These are phyloP conservation scores for Halcyon malimbica DNA, from an alignment of 2,113 vertebrate species.

Conservation along the genomic window DNA sequence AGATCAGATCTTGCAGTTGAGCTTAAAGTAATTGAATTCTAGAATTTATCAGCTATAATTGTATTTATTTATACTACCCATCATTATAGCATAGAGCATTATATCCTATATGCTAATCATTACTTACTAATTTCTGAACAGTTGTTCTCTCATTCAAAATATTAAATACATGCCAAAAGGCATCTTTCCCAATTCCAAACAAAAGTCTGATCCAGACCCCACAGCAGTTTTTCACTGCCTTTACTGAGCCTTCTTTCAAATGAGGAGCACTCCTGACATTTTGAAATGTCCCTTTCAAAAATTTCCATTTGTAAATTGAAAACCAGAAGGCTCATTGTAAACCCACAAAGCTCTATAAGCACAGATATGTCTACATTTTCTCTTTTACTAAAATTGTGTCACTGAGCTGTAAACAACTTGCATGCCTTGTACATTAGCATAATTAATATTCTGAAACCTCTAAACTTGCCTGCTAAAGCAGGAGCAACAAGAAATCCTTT, in stretches of 20 bases:
- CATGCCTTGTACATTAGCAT: neutral
- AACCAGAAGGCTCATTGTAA: neutral
- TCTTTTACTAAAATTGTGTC: neutral
- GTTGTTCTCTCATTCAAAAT: neutral
- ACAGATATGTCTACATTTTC: neutral
- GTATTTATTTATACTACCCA: neutral
- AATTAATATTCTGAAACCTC: neutral
- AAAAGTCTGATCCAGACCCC: neutral
- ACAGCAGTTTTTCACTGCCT: neutral
- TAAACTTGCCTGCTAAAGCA: neutral
- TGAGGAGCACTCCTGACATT: neutral
- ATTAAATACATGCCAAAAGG: neutral
- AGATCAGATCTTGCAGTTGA: neutral
- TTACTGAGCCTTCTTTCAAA: neutral
- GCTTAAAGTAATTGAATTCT: neutral
- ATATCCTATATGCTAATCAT: neutral
- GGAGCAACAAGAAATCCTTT: neutral
- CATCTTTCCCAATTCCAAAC: neutral
- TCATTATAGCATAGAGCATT: neutral
- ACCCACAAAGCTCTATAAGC: neutral
- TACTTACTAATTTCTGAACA: neutral
- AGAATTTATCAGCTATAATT: neutral
- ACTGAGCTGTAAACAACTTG: neutral
- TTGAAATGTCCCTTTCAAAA: slow-evolving; percentile 11
- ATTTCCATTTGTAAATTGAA: neutral